Percentiles rank a stretch among this genome's conserved stretches.
phyloP scores from a whole-genome alignment of 2,113 vertebrate species.

The Petrocephalus microphthalmus region DNA sequence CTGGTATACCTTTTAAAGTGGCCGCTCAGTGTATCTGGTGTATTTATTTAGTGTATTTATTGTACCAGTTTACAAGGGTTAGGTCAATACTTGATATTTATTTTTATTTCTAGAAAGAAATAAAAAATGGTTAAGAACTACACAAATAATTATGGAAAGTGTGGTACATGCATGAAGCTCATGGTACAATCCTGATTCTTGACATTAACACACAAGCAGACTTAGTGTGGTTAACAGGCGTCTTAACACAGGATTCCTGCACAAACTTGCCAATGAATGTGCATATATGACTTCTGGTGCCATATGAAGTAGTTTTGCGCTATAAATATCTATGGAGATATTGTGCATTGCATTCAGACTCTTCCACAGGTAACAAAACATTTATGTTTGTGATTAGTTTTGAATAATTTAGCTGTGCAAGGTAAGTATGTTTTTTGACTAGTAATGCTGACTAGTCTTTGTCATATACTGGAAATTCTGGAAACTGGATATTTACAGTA shows the following conservation, averaged over 20 bases:
- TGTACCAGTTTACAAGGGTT: background rate
- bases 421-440: conserved; percentile 30
- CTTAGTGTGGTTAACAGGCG: background rate
- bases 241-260: conserved; percentile 16
- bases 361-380: conserved; percentile 34
- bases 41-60: background rate
- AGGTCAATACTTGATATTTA: too few relatives aligned
- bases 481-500: conserved; percentile 37
- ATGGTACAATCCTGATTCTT: background rate
- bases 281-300: background rate
- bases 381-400: conserved; percentile 40
- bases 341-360: conserved; percentile 30
- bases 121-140: background rate
- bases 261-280: conserved; percentile 31
- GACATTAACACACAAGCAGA: background rate
- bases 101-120: background rate
- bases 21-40: background rate
- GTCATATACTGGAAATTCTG: conserved; percentile 35
- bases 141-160: background rate
- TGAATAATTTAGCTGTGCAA: conserved; percentile 35
- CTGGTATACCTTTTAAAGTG: background rate
- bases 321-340: conserved; percentile 44
- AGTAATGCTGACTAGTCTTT: conserved; percentile 39
- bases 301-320: conserved; percentile 28
- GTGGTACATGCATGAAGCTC: background rate